Percentiles rank a stretch among this genome's conserved stretches.
phyloP scores from a whole-genome alignment of 2,797 vertebrate genomes.

The Enteromius treurensis region DNA sequence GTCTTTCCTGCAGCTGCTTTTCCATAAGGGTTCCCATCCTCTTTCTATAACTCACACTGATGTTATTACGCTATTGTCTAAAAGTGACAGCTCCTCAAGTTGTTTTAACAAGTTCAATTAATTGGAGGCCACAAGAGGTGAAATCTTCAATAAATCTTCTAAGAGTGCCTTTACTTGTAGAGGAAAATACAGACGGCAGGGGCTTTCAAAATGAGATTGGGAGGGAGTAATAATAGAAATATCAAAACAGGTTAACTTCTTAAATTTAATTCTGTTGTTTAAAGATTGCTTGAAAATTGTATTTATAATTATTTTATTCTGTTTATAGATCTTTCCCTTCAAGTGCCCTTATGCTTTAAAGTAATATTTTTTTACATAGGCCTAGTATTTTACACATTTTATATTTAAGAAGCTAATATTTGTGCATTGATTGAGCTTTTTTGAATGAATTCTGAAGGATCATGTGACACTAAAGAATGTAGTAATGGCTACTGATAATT shows the following conservation, averaged over 20 bases:
- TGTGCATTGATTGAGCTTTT: background rate
- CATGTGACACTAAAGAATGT: background rate
- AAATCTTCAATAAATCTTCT: conserved; percentile 55
- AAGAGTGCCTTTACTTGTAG: conserved; percentile 40
- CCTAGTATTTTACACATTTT: background rate
- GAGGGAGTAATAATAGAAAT: background rate
- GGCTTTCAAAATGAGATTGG: background rate
- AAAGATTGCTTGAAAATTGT: background rate
- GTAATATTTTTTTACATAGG: background rate
- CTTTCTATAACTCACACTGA: background rate
- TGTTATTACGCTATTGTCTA: conserved; percentile 51
- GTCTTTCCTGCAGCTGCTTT: conserved; percentile 3
- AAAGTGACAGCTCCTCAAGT: conserved; percentile 51
- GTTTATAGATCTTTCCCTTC: background rate
- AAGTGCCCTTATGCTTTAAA: background rate
- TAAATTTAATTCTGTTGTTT: background rate
- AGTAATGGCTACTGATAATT: background rate
- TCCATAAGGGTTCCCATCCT: background rate
- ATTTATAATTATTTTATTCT: background rate
- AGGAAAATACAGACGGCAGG: conserved; percentile 3
- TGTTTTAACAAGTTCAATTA: conserved; percentile 55
- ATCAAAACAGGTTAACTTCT: background rate
- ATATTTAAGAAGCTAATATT: background rate
- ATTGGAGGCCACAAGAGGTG: conserved; percentile 54
- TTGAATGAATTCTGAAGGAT: background rate